These are phyloP conservation scores for Physeter macrocephalus DNA, from an alignment of 2,113 vertebrate genomes.

Conservation along the genomic window DNA sequence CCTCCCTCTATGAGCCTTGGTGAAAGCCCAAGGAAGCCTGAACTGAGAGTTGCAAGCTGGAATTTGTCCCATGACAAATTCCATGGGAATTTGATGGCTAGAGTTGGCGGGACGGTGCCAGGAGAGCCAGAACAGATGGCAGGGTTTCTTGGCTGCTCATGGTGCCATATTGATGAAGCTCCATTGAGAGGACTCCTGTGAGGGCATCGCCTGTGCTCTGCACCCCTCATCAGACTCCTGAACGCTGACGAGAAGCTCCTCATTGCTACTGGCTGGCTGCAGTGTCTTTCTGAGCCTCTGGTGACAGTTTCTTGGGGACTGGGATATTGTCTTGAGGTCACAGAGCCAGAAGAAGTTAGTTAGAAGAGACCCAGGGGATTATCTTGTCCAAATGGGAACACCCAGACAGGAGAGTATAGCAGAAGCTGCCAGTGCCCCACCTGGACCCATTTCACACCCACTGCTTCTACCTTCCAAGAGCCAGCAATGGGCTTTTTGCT, in stretches of 20 bases:
- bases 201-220: rapidly evolving
- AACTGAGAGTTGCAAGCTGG: neutral
- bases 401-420: neutral
- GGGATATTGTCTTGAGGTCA: neutral
- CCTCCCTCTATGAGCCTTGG: neutral
- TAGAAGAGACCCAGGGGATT: neutral
- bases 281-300: neutral
- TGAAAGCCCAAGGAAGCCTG: neutral
- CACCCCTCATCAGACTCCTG: neutral
- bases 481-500: neutral
- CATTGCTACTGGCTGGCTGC: neutral
- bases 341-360: neutral
- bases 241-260: rapidly evolving
- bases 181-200: rapidly evolving
- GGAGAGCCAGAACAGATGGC: neutral
- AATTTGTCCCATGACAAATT: neutral
- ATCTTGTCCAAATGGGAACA: neutral
- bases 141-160: rapidly evolving
- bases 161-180: neutral
- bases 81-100: neutral
- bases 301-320: neutral
- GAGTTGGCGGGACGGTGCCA: too few relatives aligned
- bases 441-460: rapidly evolving
- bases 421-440: rapidly evolving
- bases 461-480: neutral